Evolutionary conservation across 2,113 vertebrate genomes (phyloP), one percentile per base, ranked within the genome.

Genomic region (Morphnarchus princeps): DNA sequence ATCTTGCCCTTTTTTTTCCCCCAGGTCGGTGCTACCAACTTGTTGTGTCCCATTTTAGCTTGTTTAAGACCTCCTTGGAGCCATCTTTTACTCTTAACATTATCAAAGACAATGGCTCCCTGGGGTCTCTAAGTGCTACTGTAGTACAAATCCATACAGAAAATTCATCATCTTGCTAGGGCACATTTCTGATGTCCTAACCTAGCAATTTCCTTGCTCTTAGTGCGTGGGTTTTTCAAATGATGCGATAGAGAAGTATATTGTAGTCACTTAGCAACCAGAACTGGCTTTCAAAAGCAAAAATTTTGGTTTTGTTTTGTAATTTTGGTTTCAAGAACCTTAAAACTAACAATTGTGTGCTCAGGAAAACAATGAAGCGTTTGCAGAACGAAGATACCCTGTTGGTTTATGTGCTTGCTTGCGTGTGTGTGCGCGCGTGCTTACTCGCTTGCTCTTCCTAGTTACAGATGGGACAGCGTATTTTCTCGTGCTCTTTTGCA

Each of bases 221-320:
- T 71, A 61, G 32, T 57, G 90, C 3, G 26, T 95, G 74, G 86
- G 86, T 38, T 95, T 95, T 88, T 78, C 79, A 78, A 81, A 54
- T 49, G 11, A 89, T 69, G 87, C 50, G 85, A 86, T 52, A 81
- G 66, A 82, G 92, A 90, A 94, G 57, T 83, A 54, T 76, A 89
- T 18, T 63, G 79, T 73, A 93, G 94, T 97, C 95, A 93, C 95
- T 96, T 95, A 97, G 95, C 96, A 98, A 97, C 96, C 59, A 95
- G 81, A 84, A 89, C 63, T n/a, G 57, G 74, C 74, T 90, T 95
- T 89, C 55, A 74, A 87, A 87, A 86, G 63, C 20, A 79, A 86
- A 89, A 76, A 40, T 81, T 69, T 62, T 70, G 28, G 4, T 1
- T 94, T 92, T 78, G 29, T 82, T 69, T 93, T 19, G 54, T 76